A percentile compares a stretch with the other conserved stretches of the same genome.
These are phyloP conservation scores for Ochotona princeps DNA, from an alignment of 2,113 vertebrate genomes.

Conservation along the genomic window DNA sequence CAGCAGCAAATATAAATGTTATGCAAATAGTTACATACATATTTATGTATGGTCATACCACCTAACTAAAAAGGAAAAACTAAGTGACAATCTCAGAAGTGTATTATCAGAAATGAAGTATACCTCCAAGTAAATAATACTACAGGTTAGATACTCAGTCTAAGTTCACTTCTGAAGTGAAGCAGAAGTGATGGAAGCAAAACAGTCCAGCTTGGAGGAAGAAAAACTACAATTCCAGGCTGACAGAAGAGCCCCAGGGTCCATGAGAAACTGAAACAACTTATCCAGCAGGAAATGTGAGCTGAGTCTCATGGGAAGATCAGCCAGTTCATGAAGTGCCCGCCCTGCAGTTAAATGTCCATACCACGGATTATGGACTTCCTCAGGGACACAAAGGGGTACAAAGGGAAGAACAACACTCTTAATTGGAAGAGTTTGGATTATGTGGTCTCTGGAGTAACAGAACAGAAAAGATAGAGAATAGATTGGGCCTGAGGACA, in stretches of 20 bases:
- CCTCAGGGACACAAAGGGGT: background rate
- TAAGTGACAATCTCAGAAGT: background rate
- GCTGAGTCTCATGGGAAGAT: background rate
- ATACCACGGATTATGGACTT: background rate
- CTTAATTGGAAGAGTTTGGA: background rate
- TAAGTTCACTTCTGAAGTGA: background rate
- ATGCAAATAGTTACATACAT: slow-evolving; percentile 21
- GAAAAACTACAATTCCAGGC: background rate
- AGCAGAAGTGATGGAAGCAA: background rate
- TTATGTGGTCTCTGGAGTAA: background rate
- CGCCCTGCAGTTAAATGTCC: background rate
- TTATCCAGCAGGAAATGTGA: background rate
- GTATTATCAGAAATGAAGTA: background rate
- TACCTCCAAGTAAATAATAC: background rate
- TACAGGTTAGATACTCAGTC: background rate
- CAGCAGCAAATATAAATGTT: slow-evolving; percentile 11
- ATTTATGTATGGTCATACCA: background rate
- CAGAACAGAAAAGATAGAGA: background rate
- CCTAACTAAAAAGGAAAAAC: background rate
- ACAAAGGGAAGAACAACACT: background rate
- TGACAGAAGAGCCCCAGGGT: background rate
- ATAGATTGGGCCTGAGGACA: background rate
- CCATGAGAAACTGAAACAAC: background rate
- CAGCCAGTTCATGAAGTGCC: background rate
- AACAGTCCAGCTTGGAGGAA: background rate